These are phyloP conservation scores for Gonatopus flavifemur DNA, from an alignment of 1,140 invertebrate species.

Conservation along the genomic window DNA sequence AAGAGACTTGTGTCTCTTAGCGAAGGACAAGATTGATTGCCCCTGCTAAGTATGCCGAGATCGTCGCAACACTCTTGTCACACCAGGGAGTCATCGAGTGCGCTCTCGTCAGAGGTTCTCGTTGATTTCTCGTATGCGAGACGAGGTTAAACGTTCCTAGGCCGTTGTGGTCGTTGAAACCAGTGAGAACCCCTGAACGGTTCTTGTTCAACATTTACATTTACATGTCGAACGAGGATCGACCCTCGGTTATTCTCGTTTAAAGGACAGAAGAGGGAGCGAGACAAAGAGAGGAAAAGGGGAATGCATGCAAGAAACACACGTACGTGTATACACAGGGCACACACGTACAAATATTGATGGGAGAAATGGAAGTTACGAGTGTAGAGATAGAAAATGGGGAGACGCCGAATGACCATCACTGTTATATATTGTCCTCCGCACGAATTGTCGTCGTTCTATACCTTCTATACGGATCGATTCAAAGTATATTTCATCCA, in stretches of 20 bases:
- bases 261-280: slow-evolving; percentile 25
- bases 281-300: slow-evolving; percentile 6
- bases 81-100: slow-evolving; percentile 24
- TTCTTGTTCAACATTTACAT: slow-evolving; percentile 44
- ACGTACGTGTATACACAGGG: slow-evolving; percentile 9
- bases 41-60: slow-evolving; percentile 36
- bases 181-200: slow-evolving; percentile 27
- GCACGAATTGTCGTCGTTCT: slow-evolving; percentile 26
- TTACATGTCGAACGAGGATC: slow-evolving; percentile 45
- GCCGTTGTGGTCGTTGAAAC: not conserved
- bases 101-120: slow-evolving; percentile 36
- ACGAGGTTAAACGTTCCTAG: not conserved
- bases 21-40: slow-evolving; percentile 41
- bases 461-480: slow-evolving; percentile 30
- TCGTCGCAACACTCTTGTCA: slow-evolving; percentile 37
- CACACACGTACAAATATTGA: too few relatives aligned
- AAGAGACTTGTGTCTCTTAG: slow-evolving; percentile 17
- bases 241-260: slow-evolving; percentile 33
- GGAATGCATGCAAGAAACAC: slow-evolving; percentile 16
- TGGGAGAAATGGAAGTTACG: too few relatives aligned
- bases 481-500: slow-evolving; percentile 13
- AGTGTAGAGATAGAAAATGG: slow-evolving; percentile 11
- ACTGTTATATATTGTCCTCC: slow-evolving; percentile 21
- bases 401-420: slow-evolving; percentile 23
- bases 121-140: slow-evolving; percentile 1